These are phyloP conservation scores for Elaeidobius kamerunicus DNA, from an alignment of 2,888 invertebrate genomes.

Conservation along the genomic window DNA sequence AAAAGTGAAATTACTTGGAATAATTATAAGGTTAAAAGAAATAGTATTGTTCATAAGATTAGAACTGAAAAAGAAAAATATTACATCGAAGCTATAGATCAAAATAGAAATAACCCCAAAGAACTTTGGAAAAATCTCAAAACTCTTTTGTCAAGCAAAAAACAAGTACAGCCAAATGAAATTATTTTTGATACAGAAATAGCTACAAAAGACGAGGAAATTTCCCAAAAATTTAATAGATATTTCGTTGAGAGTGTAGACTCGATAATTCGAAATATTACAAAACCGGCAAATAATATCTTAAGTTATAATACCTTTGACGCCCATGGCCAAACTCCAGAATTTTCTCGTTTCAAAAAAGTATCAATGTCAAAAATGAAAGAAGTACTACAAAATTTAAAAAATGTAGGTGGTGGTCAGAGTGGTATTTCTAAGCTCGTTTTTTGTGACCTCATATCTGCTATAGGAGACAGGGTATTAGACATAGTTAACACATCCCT, in stretches of 20 bases:
- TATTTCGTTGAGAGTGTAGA: not conserved
- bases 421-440: too few species aligned
- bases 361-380: too few species aligned
- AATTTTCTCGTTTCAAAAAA: too few species aligned
- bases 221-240: not conserved
- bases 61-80: not conserved
- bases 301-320: too few species aligned
- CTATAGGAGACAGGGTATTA: too few species aligned
- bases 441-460: too few species aligned
- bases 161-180: not conserved
- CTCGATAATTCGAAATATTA: not conserved
- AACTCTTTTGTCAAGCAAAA: not conserved
- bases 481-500: too few species aligned
- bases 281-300: too few species aligned
- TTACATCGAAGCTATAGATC: not conserved
- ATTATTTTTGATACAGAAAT: not conserved
- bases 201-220: not conserved
- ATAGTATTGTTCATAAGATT: not conserved
- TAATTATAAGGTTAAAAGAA: not conserved
- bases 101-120: not conserved
- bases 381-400: too few species aligned
- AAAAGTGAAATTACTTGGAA: not conserved
- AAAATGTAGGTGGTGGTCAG: too few species aligned
- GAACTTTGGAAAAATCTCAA: not conserved
- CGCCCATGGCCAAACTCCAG: too few species aligned